Evolutionary conservation across 1,140 invertebrate genomes (phyloP).

Genomic region (Paralvinella palmiformis): DNA sequence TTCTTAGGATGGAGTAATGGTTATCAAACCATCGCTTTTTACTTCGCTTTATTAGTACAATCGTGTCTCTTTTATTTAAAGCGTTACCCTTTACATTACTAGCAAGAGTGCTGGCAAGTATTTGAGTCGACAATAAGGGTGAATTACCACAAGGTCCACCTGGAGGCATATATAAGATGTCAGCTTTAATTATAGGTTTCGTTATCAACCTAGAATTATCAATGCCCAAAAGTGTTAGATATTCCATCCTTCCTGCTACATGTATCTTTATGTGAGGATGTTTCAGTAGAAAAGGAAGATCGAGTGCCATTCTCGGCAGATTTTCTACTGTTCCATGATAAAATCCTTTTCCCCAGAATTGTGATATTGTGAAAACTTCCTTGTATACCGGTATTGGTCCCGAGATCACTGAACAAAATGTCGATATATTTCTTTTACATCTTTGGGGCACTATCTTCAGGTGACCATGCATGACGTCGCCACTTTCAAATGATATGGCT

Average conservation of each 20-base stretch:
- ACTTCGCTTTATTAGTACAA: background rate
- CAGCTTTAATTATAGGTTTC: background rate
- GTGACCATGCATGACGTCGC: too few relatives aligned
- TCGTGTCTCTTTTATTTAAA: background rate
- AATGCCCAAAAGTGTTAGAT: background rate
- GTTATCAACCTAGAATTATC: background rate
- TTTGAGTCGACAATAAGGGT: background rate
- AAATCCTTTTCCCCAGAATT: slow-evolving; percentile 2
- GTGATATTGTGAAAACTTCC: background rate
- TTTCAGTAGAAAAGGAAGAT: background rate
- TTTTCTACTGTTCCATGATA: background rate
- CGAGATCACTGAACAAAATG: too few relatives aligned
- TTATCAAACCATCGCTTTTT: slow-evolving; percentile 1
- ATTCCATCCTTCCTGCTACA: background rate
- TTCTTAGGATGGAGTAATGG: slow-evolving; percentile 1
- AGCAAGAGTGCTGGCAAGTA: background rate
- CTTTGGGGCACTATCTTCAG: too few relatives aligned
- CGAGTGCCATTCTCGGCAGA: background rate
- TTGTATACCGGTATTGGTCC: too few relatives aligned
- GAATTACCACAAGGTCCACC: background rate
- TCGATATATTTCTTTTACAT: too few relatives aligned
- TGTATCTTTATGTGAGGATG: slow-evolving; percentile 5
- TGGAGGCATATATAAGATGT: background rate
- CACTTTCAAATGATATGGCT: too few relatives aligned
- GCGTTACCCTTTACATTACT: background rate